A percentile compares a stretch with the other conserved stretches of the same genome.
Evolutionary conservation across 2,113 vertebrate genomes (phyloP).

Genomic region (Sialia sialis): DNA sequence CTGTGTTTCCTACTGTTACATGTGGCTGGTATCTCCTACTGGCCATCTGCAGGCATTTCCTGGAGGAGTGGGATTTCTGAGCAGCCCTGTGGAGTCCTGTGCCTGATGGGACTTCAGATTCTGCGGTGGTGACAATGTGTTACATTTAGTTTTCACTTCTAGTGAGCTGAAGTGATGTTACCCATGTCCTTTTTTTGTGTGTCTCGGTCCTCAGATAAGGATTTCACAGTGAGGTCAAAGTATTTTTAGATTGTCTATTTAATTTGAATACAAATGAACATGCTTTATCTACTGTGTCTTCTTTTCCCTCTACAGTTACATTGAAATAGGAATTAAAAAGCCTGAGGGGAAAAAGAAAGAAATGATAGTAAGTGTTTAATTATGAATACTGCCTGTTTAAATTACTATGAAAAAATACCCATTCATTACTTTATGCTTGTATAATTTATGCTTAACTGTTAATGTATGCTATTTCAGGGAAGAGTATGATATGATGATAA

Average conservation of each 20-base stretch:
- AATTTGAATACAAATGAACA: not conserved
- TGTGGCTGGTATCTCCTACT: not conserved
- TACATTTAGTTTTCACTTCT: not conserved
- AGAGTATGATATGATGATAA: not conserved
- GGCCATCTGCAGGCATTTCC: not conserved
- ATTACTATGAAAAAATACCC: not conserved
- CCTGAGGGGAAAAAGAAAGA: slow-evolving; percentile 67
- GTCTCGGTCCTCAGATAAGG: not conserved
- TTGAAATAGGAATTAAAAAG: slow-evolving; percentile 72
- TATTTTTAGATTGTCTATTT: not conserved
- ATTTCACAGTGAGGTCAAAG: not conserved
- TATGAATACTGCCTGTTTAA: not conserved
- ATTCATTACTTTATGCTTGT: not conserved
- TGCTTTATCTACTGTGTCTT: not conserved
- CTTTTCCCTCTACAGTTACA: slow-evolving; percentile 63
- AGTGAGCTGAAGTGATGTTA: not conserved
- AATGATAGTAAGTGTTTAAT: slow-evolving; percentile 63
- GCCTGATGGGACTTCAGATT: not conserved
- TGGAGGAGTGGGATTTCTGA: not conserved
- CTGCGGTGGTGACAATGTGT: not conserved
- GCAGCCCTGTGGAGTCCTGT: not conserved
- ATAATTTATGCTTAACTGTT: slow-evolving; percentile 3
- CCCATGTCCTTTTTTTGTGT: not conserved
- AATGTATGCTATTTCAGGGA: not conserved
- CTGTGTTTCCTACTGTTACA: not conserved